These are phyloP conservation scores for Sarcoramphus papa DNA, from an alignment of 2,797 vertebrate genomes.

Conservation along the genomic window DNA sequence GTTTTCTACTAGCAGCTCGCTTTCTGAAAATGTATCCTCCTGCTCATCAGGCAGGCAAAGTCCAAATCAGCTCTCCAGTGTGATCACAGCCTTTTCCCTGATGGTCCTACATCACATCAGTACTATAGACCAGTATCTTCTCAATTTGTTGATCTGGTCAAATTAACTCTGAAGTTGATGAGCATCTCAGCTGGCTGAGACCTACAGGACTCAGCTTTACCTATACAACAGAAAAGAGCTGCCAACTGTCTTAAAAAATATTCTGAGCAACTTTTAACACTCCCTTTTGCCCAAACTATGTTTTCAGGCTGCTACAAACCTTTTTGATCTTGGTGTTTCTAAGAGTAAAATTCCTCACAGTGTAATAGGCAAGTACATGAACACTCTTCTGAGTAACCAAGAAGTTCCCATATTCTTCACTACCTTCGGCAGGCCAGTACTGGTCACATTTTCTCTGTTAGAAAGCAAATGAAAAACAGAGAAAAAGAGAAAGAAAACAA, in stretches of 20 bases:
- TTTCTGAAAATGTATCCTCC: neutral
- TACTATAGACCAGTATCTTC: neutral
- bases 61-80: neutral
- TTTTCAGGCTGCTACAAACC: conserved; percentile 70
- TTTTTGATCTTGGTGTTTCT: conserved; percentile 89
- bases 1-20: neutral
- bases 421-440: conserved; percentile 92
- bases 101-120: neutral
- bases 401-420: conserved; percentile 90
- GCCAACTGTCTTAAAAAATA: neutral
- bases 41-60: neutral
- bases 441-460: conserved; percentile 96
- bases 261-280: neutral
- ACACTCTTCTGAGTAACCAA: conserved; percentile 87
- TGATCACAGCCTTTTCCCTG: neutral
- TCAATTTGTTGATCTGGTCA: neutral
- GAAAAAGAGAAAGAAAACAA: neutral
- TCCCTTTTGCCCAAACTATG: neutral
- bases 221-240: neutral
- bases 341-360: conserved; percentile 87
- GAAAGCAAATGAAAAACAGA: neutral
- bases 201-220: neutral
- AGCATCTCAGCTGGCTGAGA: neutral
- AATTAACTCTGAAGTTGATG: neutral
- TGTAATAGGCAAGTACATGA: conserved; percentile 85